Evolutionary conservation across 1,140 invertebrate genomes (phyloP).

Genomic region (Acromyrmex charruanus): DNA sequence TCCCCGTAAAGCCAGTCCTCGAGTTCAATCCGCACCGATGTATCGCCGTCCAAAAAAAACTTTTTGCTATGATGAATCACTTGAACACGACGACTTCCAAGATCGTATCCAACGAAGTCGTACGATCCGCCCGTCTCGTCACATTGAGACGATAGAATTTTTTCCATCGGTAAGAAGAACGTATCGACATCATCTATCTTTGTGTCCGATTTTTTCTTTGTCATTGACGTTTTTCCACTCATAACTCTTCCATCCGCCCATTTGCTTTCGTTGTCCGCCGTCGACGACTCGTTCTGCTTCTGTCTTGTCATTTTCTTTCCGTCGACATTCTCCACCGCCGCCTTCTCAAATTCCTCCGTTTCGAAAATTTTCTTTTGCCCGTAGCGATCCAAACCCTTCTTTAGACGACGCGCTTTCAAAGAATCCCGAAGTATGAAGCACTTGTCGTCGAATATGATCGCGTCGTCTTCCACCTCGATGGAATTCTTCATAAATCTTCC

Average conservation of each 20-base stretch:
- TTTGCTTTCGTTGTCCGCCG: slow-evolving; percentile 24
- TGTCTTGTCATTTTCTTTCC: not conserved
- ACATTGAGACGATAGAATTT: slow-evolving; percentile 22
- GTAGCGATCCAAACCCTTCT: not conserved
- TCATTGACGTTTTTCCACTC: slow-evolving; percentile 43
- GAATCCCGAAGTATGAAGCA: slow-evolving; percentile 73
- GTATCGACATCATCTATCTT: slow-evolving; percentile 61
- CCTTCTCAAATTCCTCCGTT: not conserved
- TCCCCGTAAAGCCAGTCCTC: slow-evolving; percentile 84
- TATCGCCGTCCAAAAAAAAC: slow-evolving; percentile 86
- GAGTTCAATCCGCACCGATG: slow-evolving; percentile 81
- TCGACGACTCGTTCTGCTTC: slow-evolving; percentile 17
- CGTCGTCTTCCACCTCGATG: slow-evolving; percentile 41
- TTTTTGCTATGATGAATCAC: slow-evolving; percentile 83
- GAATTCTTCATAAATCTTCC: slow-evolving; percentile 69
- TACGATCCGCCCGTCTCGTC: slow-evolving; percentile 42
- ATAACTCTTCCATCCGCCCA: slow-evolving; percentile 30
- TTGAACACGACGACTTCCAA: slow-evolving; percentile 86
- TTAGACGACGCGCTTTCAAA: slow-evolving; percentile 59
- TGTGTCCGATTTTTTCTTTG: slow-evolving; percentile 27
- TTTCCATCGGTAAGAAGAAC: slow-evolving; percentile 55
- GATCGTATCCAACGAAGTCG: slow-evolving; percentile 82
- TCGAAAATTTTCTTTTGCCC: slow-evolving; percentile 8
- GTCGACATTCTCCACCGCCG: too few species aligned
- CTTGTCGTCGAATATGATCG: slow-evolving; percentile 67